Percentiles rank a stretch among this genome's conserved stretches.
These are phyloP conservation scores for Sialis fuliginosa DNA, from an alignment of 2,888 invertebrate species.

Conservation along the genomic window DNA sequence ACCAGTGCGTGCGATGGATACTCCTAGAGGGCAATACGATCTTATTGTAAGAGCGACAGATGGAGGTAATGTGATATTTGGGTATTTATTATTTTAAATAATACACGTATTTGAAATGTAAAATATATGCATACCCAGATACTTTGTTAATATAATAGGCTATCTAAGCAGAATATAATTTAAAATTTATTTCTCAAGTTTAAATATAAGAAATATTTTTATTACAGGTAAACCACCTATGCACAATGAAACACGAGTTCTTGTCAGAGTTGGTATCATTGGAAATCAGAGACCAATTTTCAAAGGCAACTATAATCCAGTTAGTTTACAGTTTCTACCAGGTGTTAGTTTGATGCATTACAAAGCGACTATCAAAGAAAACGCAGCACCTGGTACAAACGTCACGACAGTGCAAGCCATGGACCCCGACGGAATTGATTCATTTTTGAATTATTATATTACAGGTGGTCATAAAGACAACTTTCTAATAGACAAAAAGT, in stretches of 20 bases:
- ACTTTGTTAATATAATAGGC: no score
- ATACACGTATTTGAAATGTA: no score
- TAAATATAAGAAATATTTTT: neutral
- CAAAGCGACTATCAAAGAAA: constrained; percentile 50
- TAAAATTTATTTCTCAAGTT: no score
- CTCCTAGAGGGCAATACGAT: constrained; percentile 57
- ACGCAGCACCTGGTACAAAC: constrained; percentile 46
- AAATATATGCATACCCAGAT: no score
- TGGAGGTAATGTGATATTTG: constrained; percentile 29
- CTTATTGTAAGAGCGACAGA: constrained; percentile 50
- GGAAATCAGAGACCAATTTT: constrained; percentile 69
- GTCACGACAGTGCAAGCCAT: constrained; percentile 54
- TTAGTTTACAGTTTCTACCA: constrained; percentile 22
- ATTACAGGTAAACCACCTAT: constrained; percentile 39
- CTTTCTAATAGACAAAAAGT: constrained; percentile 56
- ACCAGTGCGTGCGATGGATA: constrained; percentile 52
- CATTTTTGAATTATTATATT: constrained; percentile 47
- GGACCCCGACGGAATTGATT: constrained; percentile 63
- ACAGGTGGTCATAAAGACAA: constrained; percentile 59
- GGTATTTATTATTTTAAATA: no score
- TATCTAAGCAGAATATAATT: no score
- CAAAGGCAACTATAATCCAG: constrained; percentile 46
- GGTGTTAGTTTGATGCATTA: constrained; percentile 34
- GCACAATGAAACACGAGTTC: constrained; percentile 43
- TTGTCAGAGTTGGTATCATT: constrained; percentile 59